These are phyloP conservation scores for Zaprionus bogoriensis DNA, from an alignment of 2,888 invertebrate genomes.

Conservation along the genomic window DNA sequence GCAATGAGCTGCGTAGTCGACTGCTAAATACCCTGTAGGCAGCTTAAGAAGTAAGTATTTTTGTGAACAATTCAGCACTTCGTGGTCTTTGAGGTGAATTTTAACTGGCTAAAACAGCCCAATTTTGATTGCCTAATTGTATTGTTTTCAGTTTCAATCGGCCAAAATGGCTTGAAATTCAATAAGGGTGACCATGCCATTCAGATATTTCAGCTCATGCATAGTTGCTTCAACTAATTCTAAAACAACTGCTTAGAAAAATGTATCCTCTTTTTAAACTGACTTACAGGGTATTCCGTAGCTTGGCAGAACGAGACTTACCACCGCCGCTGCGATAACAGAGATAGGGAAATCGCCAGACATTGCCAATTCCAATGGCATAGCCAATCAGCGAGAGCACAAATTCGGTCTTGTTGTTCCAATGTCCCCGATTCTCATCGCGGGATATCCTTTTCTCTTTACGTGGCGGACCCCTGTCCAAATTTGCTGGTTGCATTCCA, in stretches of 20 bases:
- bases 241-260: too few relatives aligned
- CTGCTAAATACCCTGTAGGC: not conserved
- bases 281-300: too few relatives aligned
- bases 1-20: not conserved
- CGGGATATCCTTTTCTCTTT: constrained; percentile 48
- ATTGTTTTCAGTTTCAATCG: too few relatives aligned
- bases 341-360: constrained; percentile 93
- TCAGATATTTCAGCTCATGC: too few relatives aligned
- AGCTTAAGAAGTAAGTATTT: not conserved
- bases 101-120: too few relatives aligned
- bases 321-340: constrained; percentile 94
- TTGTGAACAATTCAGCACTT: too few relatives aligned
- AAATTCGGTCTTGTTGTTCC: constrained; percentile 90
- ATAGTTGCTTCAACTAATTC: too few relatives aligned
- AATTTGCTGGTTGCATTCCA: not conserved
- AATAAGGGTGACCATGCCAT: not conserved
- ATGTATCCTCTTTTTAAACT: not conserved
- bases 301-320: constrained; percentile 48
- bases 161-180: not conserved
- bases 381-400: constrained; percentile 92
- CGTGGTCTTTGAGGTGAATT: too few relatives aligned
- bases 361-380: constrained; percentile 93
- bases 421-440: constrained; percentile 85
- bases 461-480: too few relatives aligned
- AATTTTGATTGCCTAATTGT: too few relatives aligned